phyloP scores from a whole-genome alignment of 2,113 vertebrate species.

The cattle (Bos taurus) region DNA sequence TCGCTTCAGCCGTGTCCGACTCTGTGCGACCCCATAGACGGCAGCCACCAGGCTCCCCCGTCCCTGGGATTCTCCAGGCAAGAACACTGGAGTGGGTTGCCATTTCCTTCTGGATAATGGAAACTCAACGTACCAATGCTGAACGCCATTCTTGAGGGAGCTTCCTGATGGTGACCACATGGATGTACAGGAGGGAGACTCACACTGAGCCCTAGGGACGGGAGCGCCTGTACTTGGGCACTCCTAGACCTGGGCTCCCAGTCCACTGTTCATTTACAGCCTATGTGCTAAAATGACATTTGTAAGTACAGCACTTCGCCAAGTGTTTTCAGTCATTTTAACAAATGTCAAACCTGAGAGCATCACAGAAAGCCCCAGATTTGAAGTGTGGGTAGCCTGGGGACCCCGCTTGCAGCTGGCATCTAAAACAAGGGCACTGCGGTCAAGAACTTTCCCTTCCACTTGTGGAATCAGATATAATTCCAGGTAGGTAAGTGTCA shows the following conservation, averaged over 20 bases:
- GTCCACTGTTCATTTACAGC: neutral
- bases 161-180: neutral
- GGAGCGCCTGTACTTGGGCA: neutral
- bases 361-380: neutral
- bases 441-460: neutral
- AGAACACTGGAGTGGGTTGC: too few relatives aligned
- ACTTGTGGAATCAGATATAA: neutral
- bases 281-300: neutral
- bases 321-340: neutral
- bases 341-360: neutral
- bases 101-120: too few relatives aligned
- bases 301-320: neutral
- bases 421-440: neutral
- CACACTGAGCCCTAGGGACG: too few relatives aligned
- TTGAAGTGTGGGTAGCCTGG: neutral
- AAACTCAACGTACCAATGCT: neutral
- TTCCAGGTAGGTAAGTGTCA: neutral
- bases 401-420: too few relatives aligned
- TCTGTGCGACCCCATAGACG: too few relatives aligned
- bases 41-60: too few relatives aligned
- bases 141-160: neutral
- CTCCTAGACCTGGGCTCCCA: neutral
- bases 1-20: too few relatives aligned
- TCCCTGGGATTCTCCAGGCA: too few relatives aligned
- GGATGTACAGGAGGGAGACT: neutral